These are phyloP conservation scores for Radopholus similis DNA, from an alignment of 1,140 invertebrate genomes.

Conservation along the genomic window DNA sequence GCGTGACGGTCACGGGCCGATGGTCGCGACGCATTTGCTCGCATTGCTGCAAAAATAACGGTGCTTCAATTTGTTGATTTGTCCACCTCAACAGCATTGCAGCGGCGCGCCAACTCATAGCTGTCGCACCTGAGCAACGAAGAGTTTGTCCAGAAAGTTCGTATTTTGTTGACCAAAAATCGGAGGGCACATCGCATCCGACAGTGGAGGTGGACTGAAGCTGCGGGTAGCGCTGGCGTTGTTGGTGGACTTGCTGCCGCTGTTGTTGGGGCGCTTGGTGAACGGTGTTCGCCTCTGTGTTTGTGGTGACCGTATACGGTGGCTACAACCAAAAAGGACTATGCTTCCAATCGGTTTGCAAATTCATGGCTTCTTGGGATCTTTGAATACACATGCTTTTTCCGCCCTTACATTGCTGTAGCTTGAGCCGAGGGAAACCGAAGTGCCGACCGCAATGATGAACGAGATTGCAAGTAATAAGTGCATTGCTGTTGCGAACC, in stretches of 20 bases:
- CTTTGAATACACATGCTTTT: not conserved
- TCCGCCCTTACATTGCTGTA: not conserved
- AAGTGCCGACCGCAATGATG: not conserved
- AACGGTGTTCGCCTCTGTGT: too few species aligned
- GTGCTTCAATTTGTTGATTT: not conserved
- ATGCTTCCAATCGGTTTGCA: not conserved
- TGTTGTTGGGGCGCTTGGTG: not conserved
- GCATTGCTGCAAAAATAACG: conserved; percentile 38
- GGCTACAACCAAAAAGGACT: not conserved
- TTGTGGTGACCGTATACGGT: not conserved
- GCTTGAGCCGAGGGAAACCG: not conserved
- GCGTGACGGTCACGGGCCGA: conserved; percentile 50
- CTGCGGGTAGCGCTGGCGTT: not conserved
- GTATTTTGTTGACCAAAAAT: conserved; percentile 44
- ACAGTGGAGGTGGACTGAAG: not conserved
- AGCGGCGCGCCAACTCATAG: conserved; percentile 49
- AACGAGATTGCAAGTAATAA: not conserved
- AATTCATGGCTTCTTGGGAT: not conserved
- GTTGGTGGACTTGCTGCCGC: not conserved
- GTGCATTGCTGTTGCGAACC: not conserved
- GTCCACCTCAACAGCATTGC: conserved; percentile 39
- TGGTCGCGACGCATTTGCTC: conserved; percentile 37
- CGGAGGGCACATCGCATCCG: conserved; percentile 48
- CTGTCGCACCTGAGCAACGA: conserved; percentile 47
- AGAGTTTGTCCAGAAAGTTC: not conserved